Evolutionary conservation across 2,113 vertebrate species (phyloP).

Genomic region (Sander lucioperca): DNA sequence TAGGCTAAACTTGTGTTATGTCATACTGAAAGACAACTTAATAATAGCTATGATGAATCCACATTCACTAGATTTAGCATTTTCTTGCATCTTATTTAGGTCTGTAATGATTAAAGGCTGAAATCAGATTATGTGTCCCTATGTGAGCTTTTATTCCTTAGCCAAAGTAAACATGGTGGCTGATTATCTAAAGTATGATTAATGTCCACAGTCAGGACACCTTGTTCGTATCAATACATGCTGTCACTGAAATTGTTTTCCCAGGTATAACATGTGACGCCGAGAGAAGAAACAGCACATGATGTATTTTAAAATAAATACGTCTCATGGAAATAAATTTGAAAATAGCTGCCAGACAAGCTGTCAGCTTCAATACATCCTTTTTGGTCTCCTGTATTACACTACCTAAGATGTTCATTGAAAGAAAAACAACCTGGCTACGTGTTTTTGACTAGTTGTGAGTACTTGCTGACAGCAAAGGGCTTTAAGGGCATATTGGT

Average conservation of each 20-base stretch:
- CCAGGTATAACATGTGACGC: conserved; percentile 46
- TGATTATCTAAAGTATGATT: conserved; percentile 78
- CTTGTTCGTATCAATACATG: conserved; percentile 69
- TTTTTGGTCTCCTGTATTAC: conserved; percentile 55
- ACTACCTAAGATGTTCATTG: conserved; percentile 61
- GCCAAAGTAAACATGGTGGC: conserved; percentile 35
- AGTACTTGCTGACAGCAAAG: conserved; percentile 68
- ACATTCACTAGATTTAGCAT: neutral
- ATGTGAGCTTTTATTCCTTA: conserved; percentile 29
- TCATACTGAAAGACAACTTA: conserved; percentile 25
- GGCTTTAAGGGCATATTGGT: conserved; percentile 64
- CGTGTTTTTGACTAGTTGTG: conserved; percentile 47
- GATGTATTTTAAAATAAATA: conserved; percentile 79
- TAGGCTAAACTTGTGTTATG: neutral
- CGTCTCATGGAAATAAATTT: conserved; percentile 77
- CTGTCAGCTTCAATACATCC: conserved; percentile 76
- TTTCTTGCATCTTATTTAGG: neutral
- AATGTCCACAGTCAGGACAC: conserved; percentile 66
- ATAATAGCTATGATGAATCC: conserved; percentile 24
- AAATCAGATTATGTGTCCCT: conserved; percentile 42
- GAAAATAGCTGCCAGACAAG: conserved; percentile 77
- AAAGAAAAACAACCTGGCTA: conserved; percentile 50
- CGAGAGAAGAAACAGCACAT: conserved; percentile 57
- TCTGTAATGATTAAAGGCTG: conserved; percentile 2
- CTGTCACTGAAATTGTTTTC: conserved; percentile 57